A percentile compares a stretch with the other conserved stretches of the same genome.
phyloP scores from a whole-genome alignment of 2,888 invertebrate species.

The Chymomyza fuscimana region DNA sequence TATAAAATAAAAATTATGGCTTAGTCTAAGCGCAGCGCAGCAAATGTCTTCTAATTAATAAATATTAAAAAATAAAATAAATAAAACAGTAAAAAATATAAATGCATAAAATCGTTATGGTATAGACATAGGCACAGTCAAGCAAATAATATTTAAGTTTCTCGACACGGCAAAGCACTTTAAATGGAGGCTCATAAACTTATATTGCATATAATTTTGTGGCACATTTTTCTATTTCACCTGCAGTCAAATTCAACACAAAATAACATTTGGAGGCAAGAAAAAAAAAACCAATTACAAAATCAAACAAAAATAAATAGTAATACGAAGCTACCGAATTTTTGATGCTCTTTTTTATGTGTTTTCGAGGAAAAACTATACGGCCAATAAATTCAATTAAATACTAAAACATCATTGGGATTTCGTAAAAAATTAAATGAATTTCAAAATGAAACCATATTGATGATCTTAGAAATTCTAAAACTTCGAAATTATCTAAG shows the following conservation, averaged over 20 bases:
- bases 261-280: not conserved
- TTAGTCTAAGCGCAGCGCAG: constrained; percentile 17
- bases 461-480: too few species aligned
- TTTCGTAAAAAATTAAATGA: too few species aligned
- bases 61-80: constrained; percentile 42
- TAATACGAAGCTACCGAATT: not conserved
- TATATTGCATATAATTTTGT: constrained; percentile 16
- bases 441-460: too few species aligned
- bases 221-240: constrained; percentile 53
- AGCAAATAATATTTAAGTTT: constrained; percentile 59
- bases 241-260: constrained; percentile 40
- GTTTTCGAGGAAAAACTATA: too few species aligned
- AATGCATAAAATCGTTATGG: constrained; percentile 1
- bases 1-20: not conserved
- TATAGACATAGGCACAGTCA: constrained; percentile 21
- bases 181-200: constrained; percentile 45
- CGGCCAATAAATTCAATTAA: too few species aligned
- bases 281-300: not conserved
- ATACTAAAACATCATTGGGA: too few species aligned
- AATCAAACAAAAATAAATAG: not conserved
- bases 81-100: not conserved
- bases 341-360: not conserved
- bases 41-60: constrained; percentile 63
- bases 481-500: too few species aligned
- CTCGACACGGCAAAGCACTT: constrained; percentile 67